These are phyloP conservation scores for Lasioglossum figueresi DNA, from an alignment of 2,888 invertebrate genomes.

Conservation along the genomic window DNA sequence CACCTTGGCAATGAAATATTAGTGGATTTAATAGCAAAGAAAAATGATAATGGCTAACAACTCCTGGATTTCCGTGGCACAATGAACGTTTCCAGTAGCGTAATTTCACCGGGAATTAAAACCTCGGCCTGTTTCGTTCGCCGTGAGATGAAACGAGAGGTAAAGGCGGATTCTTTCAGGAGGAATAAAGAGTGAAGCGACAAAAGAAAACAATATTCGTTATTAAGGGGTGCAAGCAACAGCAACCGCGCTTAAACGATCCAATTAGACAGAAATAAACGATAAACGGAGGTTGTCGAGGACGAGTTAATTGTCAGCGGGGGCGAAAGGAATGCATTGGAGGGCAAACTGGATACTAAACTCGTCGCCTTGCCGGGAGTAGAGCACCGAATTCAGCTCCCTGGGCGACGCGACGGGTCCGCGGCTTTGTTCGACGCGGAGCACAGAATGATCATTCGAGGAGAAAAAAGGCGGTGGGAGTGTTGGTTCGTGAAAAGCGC, in stretches of 20 bases:
- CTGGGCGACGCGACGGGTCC: conserved; percentile 31
- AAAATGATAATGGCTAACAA: background rate
- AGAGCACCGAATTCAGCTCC: conserved; percentile 25
- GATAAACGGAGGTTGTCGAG: conserved; percentile 12
- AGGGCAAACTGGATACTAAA: conserved; percentile 19
- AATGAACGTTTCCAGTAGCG: background rate
- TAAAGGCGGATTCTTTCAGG: background rate
- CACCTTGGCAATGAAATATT: background rate
- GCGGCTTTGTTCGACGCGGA: conserved; percentile 45
- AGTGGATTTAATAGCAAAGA: background rate
- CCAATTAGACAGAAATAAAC: conserved; percentile 23
- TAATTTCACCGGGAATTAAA: background rate
- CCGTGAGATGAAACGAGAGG: background rate
- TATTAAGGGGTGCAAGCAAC: background rate
- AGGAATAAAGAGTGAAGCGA: background rate
- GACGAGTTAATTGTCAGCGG: conserved; percentile 43
- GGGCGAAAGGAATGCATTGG: conserved; percentile 19
- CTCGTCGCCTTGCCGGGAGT: background rate
- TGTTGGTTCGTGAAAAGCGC: conserved; percentile 54
- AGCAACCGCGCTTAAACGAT: conserved; percentile 16
- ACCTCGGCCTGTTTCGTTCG: background rate
- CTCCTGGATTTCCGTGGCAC: background rate
- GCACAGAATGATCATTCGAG: conserved; percentile 45
- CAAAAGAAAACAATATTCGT: conserved; percentile 15
- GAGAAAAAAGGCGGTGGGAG: conserved; percentile 39